Conservation (phyloP, 2,113 vertebrate genomes). For the Phycodurus eques region DNA sequence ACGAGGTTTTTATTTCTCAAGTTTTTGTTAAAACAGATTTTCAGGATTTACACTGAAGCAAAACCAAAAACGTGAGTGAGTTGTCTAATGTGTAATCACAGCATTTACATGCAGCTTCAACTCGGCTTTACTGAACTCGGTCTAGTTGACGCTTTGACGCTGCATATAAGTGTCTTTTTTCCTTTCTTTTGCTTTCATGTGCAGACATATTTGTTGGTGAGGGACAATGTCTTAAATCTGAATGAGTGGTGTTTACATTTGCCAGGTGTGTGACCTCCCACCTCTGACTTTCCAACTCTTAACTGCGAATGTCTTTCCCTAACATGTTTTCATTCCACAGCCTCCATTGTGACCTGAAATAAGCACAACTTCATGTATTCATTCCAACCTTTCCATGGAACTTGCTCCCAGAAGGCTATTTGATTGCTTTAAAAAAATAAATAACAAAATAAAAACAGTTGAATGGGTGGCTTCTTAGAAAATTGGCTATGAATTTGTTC, state of each 20-base stretch:
- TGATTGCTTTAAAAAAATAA: too few species aligned
- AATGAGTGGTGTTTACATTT: slow-evolving; percentile 9
- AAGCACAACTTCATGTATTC: not conserved
- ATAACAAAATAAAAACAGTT: too few species aligned
- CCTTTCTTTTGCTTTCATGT: not conserved
- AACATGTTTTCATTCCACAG: slow-evolving; percentile 8
- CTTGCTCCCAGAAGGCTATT: not conserved
- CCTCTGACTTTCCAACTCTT: not conserved
- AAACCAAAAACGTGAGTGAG: slow-evolving; percentile 62
- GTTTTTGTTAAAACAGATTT: slow-evolving; percentile 41
- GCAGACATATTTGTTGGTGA: slow-evolving; percentile 8
- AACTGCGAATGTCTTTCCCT: not conserved
- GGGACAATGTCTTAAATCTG: slow-evolving; percentile 23
- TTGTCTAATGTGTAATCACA: slow-evolving; percentile 1
- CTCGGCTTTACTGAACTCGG: not conserved
- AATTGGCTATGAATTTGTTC: not conserved
- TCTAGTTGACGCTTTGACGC: slow-evolving; percentile 1
- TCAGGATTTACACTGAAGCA: slow-evolving; percentile 69
- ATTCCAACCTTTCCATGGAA: not conserved
- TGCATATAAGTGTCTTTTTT: slow-evolving; percentile 14
- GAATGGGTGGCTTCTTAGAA: not conserved
- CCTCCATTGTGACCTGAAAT: slow-evolving; percentile 32
- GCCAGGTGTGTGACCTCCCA: slow-evolving; percentile 21
- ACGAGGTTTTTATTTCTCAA: slow-evolving; percentile 16
- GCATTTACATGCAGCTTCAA: slow-evolving; percentile 33